A percentile compares a stretch with the other conserved stretches of the same genome.
Evolutionary conservation across 2,888 invertebrate species (phyloP).

Genomic region (Torymus aiolomorphi): DNA sequence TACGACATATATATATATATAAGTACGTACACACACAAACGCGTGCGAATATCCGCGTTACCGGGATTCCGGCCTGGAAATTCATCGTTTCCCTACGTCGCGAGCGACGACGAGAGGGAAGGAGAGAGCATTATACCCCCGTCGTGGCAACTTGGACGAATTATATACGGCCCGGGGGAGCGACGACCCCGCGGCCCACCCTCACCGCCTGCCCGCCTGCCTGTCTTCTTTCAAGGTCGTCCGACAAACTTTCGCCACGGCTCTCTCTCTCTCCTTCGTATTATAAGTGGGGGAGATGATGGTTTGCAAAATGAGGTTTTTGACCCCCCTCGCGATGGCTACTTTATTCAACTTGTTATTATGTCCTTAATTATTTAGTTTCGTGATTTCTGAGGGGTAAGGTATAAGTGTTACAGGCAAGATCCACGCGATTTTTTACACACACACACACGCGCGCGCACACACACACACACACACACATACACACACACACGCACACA

Average conservation of each 20-base stretch:
- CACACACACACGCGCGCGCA: no score
- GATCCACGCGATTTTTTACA: no score
- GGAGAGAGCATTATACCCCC: background rate
- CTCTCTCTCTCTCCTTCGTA: background rate
- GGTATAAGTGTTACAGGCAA: no score
- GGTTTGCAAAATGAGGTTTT: conserved; percentile 26
- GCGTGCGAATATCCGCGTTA: conserved; percentile 64
- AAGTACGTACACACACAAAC: background rate
- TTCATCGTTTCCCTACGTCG: conserved; percentile 67
- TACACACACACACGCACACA: no score
- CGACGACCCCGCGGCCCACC: conserved; percentile 16
- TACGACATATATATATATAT: no score
- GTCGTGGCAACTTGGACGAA: conserved; percentile 31
- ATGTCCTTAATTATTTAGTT: no score
- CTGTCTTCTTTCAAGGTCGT: conserved; percentile 10
- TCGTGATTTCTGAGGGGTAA: no score
- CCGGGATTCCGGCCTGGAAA: conserved; percentile 68
- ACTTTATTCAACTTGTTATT: no score
- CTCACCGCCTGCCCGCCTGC: background rate
- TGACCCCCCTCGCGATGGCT: background rate
- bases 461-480: no score
- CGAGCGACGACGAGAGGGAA: background rate
- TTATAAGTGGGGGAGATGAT: background rate
- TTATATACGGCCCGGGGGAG: conserved; percentile 10
- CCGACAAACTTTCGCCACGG: background rate